Percentiles rank a stretch among this genome's conserved stretches.
These are phyloP conservation scores for Metellina segmentata DNA, from an alignment of 2,888 invertebrate species.

Conservation along the genomic window DNA sequence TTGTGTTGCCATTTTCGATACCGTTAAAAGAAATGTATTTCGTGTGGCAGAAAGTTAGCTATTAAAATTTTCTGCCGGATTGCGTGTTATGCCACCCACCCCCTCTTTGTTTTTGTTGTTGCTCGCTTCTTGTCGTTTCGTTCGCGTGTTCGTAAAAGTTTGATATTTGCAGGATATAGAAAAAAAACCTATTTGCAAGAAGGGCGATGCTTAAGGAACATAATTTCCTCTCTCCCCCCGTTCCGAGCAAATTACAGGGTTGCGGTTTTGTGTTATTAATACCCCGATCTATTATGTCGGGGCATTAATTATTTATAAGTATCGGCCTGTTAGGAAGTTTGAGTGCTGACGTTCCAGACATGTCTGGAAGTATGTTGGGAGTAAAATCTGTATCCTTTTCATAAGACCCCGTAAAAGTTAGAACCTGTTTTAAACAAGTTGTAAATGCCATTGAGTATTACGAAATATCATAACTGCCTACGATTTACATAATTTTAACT, in stretches of 20 bases:
- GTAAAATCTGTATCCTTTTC: background rate
- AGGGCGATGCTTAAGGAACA: background rate
- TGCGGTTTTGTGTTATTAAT: slow-evolving; percentile 9
- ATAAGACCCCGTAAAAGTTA: background rate
- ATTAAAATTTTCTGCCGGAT: slow-evolving; percentile 5
- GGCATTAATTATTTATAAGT: slow-evolving; percentile 6
- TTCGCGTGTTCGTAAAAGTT: slow-evolving; percentile 18
- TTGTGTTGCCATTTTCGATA: background rate
- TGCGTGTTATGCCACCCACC: background rate
- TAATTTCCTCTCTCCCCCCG: background rate
- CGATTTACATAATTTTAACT: too few relatives aligned
- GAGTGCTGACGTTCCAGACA: background rate
- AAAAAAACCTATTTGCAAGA: background rate
- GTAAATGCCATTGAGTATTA: too few relatives aligned
- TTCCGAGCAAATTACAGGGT: background rate
- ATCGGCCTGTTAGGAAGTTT: background rate
- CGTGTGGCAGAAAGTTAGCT: slow-evolving; percentile 3
- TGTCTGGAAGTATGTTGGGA: background rate
- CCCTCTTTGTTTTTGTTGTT: slow-evolving; percentile 8
- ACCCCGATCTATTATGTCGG: background rate
- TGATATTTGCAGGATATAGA: background rate
- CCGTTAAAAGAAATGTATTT: slow-evolving; percentile 23
- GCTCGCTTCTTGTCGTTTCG: background rate
- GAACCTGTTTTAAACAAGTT: too few relatives aligned
- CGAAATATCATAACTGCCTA: too few relatives aligned